Evolutionary conservation across 64 coral and sea anemone genomes (phyloP), one percentile per base, ranked within the genome.

Genomic region (Stylophora pistillata): DNA sequence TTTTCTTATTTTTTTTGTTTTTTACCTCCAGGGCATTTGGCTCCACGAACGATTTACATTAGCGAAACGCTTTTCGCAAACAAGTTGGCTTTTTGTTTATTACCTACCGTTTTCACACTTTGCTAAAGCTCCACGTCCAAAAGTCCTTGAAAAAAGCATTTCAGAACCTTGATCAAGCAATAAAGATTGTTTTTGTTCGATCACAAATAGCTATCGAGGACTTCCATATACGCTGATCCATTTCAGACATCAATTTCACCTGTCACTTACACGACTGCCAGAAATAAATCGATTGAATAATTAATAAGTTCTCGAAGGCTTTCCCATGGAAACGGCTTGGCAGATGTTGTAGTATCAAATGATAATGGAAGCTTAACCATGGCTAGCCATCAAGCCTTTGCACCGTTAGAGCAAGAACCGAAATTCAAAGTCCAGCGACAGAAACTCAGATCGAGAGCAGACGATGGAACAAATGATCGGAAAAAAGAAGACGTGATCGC

Each of bases 241-340:
- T 47, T 47, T 47, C 37, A 47, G 0, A 47, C 37, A 47, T 47
- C 37, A 47, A 25, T 78, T 71, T 54, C 80, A 84, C 32, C 62
- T 70, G 62, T 34, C 64, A 25, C 64, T 5, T 56, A 23, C 20
- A 20, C 6, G 30, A 4, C 18, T 37, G 18, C 10, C 4, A 21
- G 58, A 82, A 41, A 82, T 64, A 47, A 23, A 53, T 84, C 33
- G 16, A 63, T 69, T 84, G 61, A 84, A 84, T 84, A 52, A 84
- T 84, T 84, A 13, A 84, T 84, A 69, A 70, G 20, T 53, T 69
- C 69, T 20, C 26, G 30, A 47, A 10, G 33, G 80, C 62, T 84
- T 84, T 68, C 80, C 37, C 80, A 84, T 84, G 80, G 80, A 84
- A 84, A 84, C 80, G 33, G 69, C 53, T 84, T 53, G 41, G 47